Percentiles rank a stretch among this genome's conserved stretches.
These are phyloP conservation scores for Eurystomus gularis DNA, from an alignment of 2,113 vertebrate genomes.

Conservation along the genomic window DNA sequence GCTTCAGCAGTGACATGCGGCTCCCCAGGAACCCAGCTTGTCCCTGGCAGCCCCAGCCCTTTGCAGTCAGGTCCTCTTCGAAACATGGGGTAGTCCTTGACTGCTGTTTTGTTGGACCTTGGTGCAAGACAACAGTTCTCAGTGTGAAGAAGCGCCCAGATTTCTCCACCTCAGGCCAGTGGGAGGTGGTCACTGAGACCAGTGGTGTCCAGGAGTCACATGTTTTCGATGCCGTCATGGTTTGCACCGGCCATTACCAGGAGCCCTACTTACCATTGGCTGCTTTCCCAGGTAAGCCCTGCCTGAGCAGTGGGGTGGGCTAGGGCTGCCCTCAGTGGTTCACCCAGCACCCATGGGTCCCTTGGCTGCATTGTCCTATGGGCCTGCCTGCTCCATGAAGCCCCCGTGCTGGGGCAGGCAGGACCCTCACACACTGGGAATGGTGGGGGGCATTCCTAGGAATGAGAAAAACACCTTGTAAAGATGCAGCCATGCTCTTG, in stretches of 20 bases:
- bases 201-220: slow-evolving; percentile 51
- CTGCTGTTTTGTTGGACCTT: background rate
- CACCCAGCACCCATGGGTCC: background rate
- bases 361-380: background rate
- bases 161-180: slow-evolving; percentile 84
- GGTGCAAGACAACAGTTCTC: slow-evolving; percentile 79
- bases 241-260: slow-evolving; percentile 84
- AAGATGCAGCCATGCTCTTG: background rate
- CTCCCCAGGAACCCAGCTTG: background rate
- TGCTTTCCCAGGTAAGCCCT: slow-evolving; percentile 82
- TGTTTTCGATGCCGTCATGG: slow-evolving; percentile 86
- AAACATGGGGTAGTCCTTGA: accelerated
- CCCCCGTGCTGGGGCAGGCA: accelerated
- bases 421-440: background rate
- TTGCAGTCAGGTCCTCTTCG: background rate
- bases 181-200: slow-evolving; percentile 82
- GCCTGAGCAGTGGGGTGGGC: background rate
- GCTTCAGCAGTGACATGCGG: background rate
- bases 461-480: background rate
- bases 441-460: accelerated
- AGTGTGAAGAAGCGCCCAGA: slow-evolving; percentile 75
- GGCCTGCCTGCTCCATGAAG: background rate
- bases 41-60: background rate
- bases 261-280: slow-evolving; percentile 76
- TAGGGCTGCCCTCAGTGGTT: background rate